Base-by-base conservation (phyloP, 2,113 vertebrate genomes). In the Trematomus loennbergii region DNA sequence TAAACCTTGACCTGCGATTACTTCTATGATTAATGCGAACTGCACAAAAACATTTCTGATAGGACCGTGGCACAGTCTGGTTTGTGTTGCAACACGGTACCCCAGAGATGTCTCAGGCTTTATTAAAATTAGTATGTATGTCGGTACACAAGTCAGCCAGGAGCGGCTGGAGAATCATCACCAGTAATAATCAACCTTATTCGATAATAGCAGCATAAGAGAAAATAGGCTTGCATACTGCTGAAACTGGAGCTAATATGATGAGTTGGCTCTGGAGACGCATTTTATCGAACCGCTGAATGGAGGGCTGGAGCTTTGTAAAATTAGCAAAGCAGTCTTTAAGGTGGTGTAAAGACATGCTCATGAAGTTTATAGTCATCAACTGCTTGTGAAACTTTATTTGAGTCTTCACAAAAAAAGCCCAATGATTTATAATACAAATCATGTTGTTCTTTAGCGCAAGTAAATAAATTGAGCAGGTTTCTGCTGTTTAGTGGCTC, bases 61-160 rank as follows among this genome's bases (percentile, higher is more conserved):
- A 43, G 78, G 40, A 72, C 57, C 9, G 63, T 54, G 66, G 79
- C 79, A 52, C 74, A 62, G 82, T 77, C 79, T 80, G 80, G 60
- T 68, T 68, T 79, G 76, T 78, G 83, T 82, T 83, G 78, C 88
- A 88, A 79, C 85, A 85, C 75, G 82, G 62, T 79, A 70, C 82
- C 82, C 85, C 60, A 74, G 86, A 91, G 91, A 89, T 83, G 91
- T 88, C 90, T 83, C 74, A 86, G 79, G 83, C 85, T 90, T 88
- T 88, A 92, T 92, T 84, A 79, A 84, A 89, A 92, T 91, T 92
- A 93, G 88, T 89, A 92, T 91, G 91, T 87, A 71, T 82, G 89
- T 85, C 79, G 22, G 78, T 83, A 78, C 87, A 77, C 88, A 67
- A 88, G 84, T 82, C 83, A 77, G 75, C 80, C 88, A 72, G 82